Evolutionary conservation across 1,140 invertebrate species (phyloP), one percentile per base, ranked within the genome.

Genomic region (Dendroctonus ponderosae): DNA sequence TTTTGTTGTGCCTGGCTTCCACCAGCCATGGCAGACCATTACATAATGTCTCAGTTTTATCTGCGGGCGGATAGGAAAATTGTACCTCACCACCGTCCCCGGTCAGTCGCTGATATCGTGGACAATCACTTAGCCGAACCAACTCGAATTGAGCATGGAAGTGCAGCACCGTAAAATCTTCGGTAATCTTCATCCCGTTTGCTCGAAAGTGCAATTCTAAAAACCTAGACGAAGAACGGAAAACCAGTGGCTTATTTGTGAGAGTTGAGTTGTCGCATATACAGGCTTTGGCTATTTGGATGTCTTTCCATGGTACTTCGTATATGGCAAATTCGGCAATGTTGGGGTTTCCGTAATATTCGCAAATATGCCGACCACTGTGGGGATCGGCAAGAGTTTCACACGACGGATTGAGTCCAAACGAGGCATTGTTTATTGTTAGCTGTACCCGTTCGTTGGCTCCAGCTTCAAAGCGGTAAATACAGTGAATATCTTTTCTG

Each of bases 21-120:
- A 92, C 83, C 52, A 90, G 76, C 86, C 90, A 91, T 2, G 89
- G 89, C 53, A 89, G 78, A 9, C 89, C 88, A 7, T 85, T 85
- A 75, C 90, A 92, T 68, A 88, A 85, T 2, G 86, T 84, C 62
- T 87, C 85, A 11, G 83, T 80, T 37, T 83, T 77, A 7, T 84
- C 84, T 5, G 83, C 71, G 0, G 87, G 87, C 0, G 88, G 88
- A 65, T 82, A 82, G 0, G 81, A 70, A 66, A 85, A 84, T 68
- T 84, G 80, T 48, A 89, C 73, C 66, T 85, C 85, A 2, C 85
- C 85, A 50, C 88, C 87, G 73, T 81, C 80, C 0, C 86, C 86
- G 5, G 84, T 77, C 6, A 90, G 77, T 59, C 88, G 80, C 65
- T 89, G 84, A 49, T 83, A 83, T 44, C 87, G 80, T 0, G 86